Conservation (phyloP, 2,113 vertebrate genomes). For the Grammomys dolichurus region DNA sequence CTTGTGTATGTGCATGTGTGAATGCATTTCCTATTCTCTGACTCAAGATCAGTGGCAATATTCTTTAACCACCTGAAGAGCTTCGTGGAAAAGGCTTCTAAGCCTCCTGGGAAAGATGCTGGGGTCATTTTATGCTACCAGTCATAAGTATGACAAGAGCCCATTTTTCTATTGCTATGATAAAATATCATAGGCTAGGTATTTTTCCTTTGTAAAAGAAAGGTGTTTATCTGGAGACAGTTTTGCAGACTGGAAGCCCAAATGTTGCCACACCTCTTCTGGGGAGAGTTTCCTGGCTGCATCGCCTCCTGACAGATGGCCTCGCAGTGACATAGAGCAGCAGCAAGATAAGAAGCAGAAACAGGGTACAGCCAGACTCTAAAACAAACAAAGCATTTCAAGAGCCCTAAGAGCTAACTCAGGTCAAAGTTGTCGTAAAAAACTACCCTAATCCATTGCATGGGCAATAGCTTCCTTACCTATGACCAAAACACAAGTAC, state of each 20-base stretch:
- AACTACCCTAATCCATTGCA: neutral
- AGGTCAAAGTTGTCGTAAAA: neutral
- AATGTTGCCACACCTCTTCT: neutral
- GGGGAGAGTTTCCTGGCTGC: neutral
- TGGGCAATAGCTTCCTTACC: neutral
- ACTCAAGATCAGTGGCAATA: neutral
- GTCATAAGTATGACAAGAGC: too few species aligned
- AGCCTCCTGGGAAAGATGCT: neutral
- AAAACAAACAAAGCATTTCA: neutral
- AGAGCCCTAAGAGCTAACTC: too few species aligned
- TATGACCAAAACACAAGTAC: neutral
- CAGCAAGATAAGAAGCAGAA: too few species aligned
- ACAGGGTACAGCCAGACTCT: too few species aligned
- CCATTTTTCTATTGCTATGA: neutral
- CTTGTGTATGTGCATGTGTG: neutral
- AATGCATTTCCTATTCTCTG: neutral
- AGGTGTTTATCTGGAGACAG: neutral
- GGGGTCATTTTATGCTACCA: neutral
- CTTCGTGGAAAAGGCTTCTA: neutral
- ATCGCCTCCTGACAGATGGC: neutral
- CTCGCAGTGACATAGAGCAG: too few species aligned
- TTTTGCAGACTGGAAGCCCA: neutral
- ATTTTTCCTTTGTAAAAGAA: neutral
- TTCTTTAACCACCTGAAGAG: neutral
- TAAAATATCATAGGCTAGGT: neutral